Conservation (phyloP, 2,888 invertebrate species). For the Tipula lateralis region DNA sequence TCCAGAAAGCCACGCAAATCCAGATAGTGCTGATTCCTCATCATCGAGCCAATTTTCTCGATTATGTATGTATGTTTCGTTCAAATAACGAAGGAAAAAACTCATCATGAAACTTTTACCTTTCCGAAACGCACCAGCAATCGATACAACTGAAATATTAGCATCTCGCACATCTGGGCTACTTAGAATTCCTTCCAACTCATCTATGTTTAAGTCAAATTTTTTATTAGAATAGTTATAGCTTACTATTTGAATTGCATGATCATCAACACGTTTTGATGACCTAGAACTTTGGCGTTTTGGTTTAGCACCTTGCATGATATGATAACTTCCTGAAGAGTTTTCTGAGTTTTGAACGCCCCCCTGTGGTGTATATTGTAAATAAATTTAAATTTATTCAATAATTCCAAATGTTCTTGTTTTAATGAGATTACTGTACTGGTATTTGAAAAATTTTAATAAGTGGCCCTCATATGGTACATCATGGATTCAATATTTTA, state of each 20-base stretch:
- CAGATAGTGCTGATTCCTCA: neutral
- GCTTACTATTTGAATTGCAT: neutral
- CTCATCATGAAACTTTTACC: conserved; percentile 32
- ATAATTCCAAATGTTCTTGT: too few relatives aligned
- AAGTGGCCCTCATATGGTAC: too few relatives aligned
- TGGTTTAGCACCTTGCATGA: too few relatives aligned
- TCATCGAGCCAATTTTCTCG: neutral
- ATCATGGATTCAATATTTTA: too few relatives aligned
- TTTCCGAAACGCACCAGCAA: conserved; percentile 32
- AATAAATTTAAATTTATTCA: too few relatives aligned
- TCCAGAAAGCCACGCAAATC: conserved; percentile 32
- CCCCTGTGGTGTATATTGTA: too few relatives aligned
- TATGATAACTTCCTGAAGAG: too few relatives aligned
- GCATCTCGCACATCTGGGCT: conserved; percentile 29
- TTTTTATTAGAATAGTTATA: neutral
- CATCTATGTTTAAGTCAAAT: neutral
- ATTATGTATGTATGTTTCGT: neutral
- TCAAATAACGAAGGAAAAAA: conserved; percentile 32
- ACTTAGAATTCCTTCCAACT: conserved; percentile 26
- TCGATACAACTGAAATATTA: conserved; percentile 31
- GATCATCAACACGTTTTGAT: too few relatives aligned
- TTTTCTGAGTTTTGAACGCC: too few relatives aligned
- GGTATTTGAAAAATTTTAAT: too few relatives aligned
- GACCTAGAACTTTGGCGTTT: too few relatives aligned
- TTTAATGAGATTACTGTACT: too few relatives aligned